These are phyloP conservation scores for Anoncus sp. DNA, from an alignment of 2,888 invertebrate genomes.

Conservation along the genomic window DNA sequence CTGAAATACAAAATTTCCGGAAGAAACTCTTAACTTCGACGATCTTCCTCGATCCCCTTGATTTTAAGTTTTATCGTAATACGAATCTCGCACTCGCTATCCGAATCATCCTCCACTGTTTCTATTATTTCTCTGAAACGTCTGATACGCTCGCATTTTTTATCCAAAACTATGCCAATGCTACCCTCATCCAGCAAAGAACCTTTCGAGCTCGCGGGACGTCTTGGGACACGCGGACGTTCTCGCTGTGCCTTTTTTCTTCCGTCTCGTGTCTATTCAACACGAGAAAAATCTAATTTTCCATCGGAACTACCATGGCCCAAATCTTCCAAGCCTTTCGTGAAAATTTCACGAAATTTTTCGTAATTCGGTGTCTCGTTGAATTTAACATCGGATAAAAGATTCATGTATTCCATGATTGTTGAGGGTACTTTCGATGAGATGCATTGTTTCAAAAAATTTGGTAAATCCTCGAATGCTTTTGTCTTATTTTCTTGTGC, in stretches of 20 bases:
- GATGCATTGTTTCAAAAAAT: slow-evolving; percentile 83
- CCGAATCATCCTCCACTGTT: slow-evolving; percentile 75
- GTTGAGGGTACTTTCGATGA: slow-evolving; percentile 79
- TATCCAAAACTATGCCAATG: slow-evolving; percentile 75
- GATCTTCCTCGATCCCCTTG: slow-evolving; percentile 52
- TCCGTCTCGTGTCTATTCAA: slow-evolving; percentile 35
- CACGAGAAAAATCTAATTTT: slow-evolving; percentile 85
- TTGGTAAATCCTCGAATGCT: slow-evolving; percentile 86
- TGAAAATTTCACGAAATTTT: slow-evolving; percentile 88
- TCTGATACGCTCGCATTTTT: slow-evolving; percentile 72
- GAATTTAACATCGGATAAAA: slow-evolving; percentile 88
- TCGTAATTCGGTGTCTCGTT: slow-evolving; percentile 90
- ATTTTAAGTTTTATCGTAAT: slow-evolving; percentile 73
- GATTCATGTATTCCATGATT: slow-evolving; percentile 85
- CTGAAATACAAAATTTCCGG: no score
- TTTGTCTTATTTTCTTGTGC: slow-evolving; percentile 89
- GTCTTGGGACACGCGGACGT: slow-evolving; percentile 62
- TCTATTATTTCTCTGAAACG: slow-evolving; percentile 73
- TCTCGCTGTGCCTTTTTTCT: slow-evolving; percentile 47
- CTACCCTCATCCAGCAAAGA: slow-evolving; percentile 74
- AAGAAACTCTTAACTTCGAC: no score
- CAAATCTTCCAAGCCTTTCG: slow-evolving; percentile 86
- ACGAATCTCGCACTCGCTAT: slow-evolving; percentile 77
- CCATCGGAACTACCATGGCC: slow-evolving; percentile 85
- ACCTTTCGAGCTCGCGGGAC: no score